A percentile compares a stretch with the other conserved stretches of the same genome.
phyloP scores from a whole-genome alignment of 2,113 vertebrate genomes.

The Fulica atra region DNA sequence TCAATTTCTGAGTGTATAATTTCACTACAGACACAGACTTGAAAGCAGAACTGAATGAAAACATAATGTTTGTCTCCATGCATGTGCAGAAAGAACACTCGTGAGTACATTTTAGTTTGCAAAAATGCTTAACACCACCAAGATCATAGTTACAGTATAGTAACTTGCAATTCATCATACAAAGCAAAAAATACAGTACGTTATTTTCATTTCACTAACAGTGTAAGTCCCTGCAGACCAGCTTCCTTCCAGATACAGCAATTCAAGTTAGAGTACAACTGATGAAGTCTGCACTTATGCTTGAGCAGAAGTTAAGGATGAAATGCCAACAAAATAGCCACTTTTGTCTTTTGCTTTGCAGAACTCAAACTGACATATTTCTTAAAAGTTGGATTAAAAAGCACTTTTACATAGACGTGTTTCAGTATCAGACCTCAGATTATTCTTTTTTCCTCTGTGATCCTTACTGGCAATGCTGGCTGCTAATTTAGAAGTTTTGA shows the following conservation, averaged over 20 bases:
- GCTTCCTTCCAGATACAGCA: background rate
- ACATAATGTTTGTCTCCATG: background rate
- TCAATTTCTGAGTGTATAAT: background rate
- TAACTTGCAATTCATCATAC: background rate
- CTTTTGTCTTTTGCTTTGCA: background rate
- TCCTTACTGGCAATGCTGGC: background rate
- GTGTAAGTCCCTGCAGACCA: background rate
- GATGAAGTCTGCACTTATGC: background rate
- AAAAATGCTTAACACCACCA: background rate
- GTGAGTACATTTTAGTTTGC: background rate
- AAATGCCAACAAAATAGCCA: background rate
- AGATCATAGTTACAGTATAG: background rate
- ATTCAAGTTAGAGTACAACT: background rate
- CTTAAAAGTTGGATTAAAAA: background rate
- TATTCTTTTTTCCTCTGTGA: background rate
- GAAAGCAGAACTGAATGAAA: background rate
- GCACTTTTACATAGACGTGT: background rate
- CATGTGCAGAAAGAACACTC: background rate
- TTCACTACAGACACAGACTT: background rate
- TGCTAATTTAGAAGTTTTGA: background rate
- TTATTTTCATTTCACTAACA: background rate
- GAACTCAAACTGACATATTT: background rate
- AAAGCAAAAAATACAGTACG: background rate
- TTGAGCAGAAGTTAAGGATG: background rate
- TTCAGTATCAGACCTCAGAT: background rate